Evolutionary conservation across 2,797 vertebrate species (phyloP).

Genomic region (Enteromius argenteus): DNA sequence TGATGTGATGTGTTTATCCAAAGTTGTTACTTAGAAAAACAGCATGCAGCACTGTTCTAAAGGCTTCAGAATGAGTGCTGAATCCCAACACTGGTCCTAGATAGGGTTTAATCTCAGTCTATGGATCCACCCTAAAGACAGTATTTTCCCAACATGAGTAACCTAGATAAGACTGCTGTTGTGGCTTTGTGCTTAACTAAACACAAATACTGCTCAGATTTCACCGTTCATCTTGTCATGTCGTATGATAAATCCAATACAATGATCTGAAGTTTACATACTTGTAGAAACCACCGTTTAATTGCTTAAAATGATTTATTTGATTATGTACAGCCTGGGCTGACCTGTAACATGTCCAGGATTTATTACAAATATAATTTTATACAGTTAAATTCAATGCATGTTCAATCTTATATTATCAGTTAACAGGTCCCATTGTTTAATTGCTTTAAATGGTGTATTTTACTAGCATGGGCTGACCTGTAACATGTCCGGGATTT

Average conservation of each 20-base stretch:
- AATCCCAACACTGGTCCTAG: neutral
- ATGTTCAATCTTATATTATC: neutral
- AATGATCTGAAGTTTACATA: neutral
- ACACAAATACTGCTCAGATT: neutral
- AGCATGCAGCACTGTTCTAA: too few relatives aligned
- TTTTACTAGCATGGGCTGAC: too few relatives aligned
- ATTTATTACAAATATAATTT: neutral
- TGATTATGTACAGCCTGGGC: neutral
- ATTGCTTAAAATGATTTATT: neutral
- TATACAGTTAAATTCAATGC: too few relatives aligned
- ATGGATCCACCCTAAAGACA: neutral
- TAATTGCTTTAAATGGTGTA: too few relatives aligned
- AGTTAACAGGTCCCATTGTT: too few relatives aligned
- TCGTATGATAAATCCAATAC: neutral
- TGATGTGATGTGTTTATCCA: neutral
- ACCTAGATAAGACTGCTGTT: neutral
- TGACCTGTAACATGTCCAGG: constrained; percentile 40
- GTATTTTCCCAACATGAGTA: neutral
- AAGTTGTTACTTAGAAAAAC: neutral
- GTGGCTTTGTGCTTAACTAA: neutral
- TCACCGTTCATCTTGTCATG: neutral
- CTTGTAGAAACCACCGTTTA: neutral
- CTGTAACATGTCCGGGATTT: too few relatives aligned
- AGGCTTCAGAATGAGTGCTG: neutral
- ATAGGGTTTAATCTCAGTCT: neutral